Evolutionary conservation across 1,140 invertebrate genomes (phyloP), one percentile per base, ranked within the genome.

Genomic region (Drosophila pallidifrons): DNA sequence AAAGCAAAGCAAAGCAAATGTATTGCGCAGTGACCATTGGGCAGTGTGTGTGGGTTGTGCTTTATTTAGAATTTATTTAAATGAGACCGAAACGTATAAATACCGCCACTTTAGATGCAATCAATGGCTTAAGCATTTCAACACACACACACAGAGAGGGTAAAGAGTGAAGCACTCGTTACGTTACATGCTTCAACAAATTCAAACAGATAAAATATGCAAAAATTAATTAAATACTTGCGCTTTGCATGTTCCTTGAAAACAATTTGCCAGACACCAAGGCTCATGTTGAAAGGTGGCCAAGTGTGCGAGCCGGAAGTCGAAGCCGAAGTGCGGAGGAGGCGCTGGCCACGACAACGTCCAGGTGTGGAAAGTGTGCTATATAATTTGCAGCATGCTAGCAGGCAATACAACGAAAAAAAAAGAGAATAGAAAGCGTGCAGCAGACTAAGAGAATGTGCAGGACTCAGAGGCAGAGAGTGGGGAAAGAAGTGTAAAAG

Each of bases 221-320:
- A 88, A 88, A 88, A 88, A 88, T 88, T 88, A 88, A 88, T 88
- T 88, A 88, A 88, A 88, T 88, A 88, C 85, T 87, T 89, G 85
- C 85, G 85, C 85, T 88, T 88, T 89, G 85, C 85, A 88, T 89
- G 85, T 89, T 89, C 81, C 85, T 88, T 89, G 85, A 88, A 88
- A 88, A 88, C 85, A 88, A 88, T 88, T 88, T 88, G 85, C 85
- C 83, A 87, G 83, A 87, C 83, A 87, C 83, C 85, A 87, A 87
- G 83, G 83, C 83, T 87, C 83, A 87, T 87, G 83, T 89, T 79
- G 83, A 83, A 75, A 83, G 80, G 83, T 87, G 85, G 73, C 66
- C 75, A 75, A 67, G 68, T 79, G 68, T 79, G 55, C 59, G 74
- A 76, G 74, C 74, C 74, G 74, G 74, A 76, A 76, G 61, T 43